A percentile compares a stretch with the other conserved stretches of the same genome.
phyloP scores from a whole-genome alignment of 2,888 invertebrate species.

The Phyllotreta striolata region DNA sequence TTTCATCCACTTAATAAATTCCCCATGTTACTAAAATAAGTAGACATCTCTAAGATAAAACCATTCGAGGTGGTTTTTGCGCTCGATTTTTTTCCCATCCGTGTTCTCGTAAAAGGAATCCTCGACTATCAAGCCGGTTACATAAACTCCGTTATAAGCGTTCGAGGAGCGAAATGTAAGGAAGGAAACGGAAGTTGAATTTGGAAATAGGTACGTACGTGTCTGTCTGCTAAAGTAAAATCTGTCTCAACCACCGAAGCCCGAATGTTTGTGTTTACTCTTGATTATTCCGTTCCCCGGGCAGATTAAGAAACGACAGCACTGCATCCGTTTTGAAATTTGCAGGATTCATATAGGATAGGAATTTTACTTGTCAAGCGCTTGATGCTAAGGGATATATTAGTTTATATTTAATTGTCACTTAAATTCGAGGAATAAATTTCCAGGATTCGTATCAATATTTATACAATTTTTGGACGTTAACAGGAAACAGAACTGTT shows the following conservation, averaged over 20 bases:
- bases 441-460: too few relatives aligned
- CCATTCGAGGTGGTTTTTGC: too few relatives aligned
- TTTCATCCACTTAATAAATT: too few relatives aligned
- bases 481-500: too few relatives aligned
- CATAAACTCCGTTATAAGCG: slow-evolving; percentile 10
- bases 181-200: slow-evolving; percentile 26
- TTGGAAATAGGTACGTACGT: slow-evolving; percentile 21
- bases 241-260: slow-evolving; percentile 13
- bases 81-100: neutral
- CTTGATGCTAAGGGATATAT: too few relatives aligned
- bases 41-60: too few relatives aligned
- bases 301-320: slow-evolving; percentile 13
- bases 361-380: neutral
- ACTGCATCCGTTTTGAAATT: slow-evolving; percentile 13
- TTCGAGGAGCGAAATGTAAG: slow-evolving; percentile 14
- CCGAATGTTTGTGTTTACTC: slow-evolving; percentile 15
- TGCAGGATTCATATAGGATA: neutral
- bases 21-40: too few relatives aligned
- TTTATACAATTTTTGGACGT: too few relatives aligned
- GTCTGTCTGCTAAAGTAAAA: slow-evolving; percentile 18
- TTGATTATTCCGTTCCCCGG: slow-evolving; percentile 12
- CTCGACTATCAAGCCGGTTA: slow-evolving; percentile 8
- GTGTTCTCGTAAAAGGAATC: slow-evolving; percentile 3
- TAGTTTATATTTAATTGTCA: too few relatives aligned
- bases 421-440: too few relatives aligned